These are phyloP conservation scores for Riptortus pedestris DNA, from an alignment of 1,140 invertebrate species.

Conservation along the genomic window DNA sequence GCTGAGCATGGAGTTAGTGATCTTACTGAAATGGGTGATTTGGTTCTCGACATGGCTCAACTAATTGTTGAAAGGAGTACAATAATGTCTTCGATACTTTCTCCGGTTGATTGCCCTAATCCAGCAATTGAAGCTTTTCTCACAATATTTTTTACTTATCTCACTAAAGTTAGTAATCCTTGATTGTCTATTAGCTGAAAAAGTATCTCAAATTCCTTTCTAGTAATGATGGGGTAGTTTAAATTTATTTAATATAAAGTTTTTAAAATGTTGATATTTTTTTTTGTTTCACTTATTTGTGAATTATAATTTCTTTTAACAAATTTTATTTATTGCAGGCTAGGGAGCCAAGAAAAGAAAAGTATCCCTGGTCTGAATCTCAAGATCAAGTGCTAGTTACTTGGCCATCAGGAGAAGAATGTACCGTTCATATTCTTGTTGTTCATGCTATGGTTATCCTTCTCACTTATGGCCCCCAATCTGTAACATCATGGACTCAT, in stretches of 20 bases:
- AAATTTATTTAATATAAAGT: background rate
- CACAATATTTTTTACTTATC: constrained; percentile 63
- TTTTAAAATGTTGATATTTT: constrained; percentile 1
- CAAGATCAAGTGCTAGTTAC: constrained; percentile 65
- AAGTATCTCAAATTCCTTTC: background rate
- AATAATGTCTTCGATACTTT: constrained; percentile 73
- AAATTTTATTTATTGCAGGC: constrained; percentile 33
- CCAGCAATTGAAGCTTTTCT: constrained; percentile 66
- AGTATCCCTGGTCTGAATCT: constrained; percentile 36
- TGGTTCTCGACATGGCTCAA: constrained; percentile 73
- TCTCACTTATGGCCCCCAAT: constrained; percentile 59
- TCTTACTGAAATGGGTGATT: constrained; percentile 46
- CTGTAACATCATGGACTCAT: constrained; percentile 20
- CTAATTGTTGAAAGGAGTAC: constrained; percentile 87
- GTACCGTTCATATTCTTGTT: constrained; percentile 75
- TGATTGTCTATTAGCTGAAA: constrained; percentile 14
- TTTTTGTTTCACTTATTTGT: background rate
- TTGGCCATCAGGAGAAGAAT: constrained; percentile 73
- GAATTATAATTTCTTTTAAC: background rate
- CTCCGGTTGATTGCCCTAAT: constrained; percentile 45
- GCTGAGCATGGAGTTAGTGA: constrained; percentile 50
- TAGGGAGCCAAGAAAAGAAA: constrained; percentile 41
- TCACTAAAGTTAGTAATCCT: constrained; percentile 48
- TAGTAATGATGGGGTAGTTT: background rate
- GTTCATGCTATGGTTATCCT: constrained; percentile 92